Evolutionary conservation across 2,888 invertebrate genomes (phyloP).

Genomic region (Hirtodrosophila confusa): DNA sequence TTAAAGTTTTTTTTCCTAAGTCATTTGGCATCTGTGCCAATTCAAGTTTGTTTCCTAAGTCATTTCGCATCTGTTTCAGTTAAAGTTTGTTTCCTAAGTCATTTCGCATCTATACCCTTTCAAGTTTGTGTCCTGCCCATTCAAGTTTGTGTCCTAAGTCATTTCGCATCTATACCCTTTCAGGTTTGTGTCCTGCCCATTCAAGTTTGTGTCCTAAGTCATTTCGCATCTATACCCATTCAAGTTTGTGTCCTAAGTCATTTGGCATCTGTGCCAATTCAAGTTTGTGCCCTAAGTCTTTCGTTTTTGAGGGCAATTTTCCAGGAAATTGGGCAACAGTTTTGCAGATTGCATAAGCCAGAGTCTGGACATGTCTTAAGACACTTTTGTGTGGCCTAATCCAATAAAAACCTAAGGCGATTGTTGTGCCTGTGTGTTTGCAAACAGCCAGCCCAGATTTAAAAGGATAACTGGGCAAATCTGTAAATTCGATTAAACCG

Average conservation of each 20-base stretch:
- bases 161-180: too few relatives aligned
- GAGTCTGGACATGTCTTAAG: constrained; percentile 46
- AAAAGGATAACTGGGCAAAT: constrained; percentile 57
- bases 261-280: constrained; percentile 13
- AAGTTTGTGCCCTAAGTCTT: constrained; percentile 58
- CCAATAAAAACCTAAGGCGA: constrained; percentile 69
- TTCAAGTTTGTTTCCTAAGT: not conserved
- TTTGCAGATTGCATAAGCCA: constrained; percentile 52
- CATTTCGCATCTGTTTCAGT: not conserved
- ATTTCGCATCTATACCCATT: not conserved
- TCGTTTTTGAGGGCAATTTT: constrained; percentile 41
- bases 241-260: constrained; percentile 61
- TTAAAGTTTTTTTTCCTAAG: too few relatives aligned
- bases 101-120: too few relatives aligned
- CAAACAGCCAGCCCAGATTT: constrained; percentile 57
- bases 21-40: not conserved
- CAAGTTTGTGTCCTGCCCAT: not conserved
- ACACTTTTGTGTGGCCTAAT: constrained; percentile 69
- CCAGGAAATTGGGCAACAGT: constrained; percentile 48
- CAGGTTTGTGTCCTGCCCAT: too few relatives aligned
- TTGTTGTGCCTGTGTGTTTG: constrained; percentile 64
- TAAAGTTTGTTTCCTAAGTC: constrained; percentile 56
- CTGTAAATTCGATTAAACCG: constrained; percentile 79
- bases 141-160: not conserved
- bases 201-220: constrained; percentile 28